Conservation (phyloP, 2,113 vertebrate species). For the Apteryx owenii region DNA sequence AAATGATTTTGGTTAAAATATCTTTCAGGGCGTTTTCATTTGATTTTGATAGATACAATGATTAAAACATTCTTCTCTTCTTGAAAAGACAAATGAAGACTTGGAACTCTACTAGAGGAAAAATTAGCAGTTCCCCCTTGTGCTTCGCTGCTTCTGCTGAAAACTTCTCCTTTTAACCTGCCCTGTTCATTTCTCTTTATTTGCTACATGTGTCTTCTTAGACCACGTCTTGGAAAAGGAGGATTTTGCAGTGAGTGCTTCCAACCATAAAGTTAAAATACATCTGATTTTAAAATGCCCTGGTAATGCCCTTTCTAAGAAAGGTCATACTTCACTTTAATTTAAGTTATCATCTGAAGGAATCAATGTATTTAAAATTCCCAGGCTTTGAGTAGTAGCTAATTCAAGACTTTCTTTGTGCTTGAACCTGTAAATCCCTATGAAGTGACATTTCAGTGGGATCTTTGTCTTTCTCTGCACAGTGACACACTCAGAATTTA, state of each 20-base stretch:
- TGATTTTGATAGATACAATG: neutral
- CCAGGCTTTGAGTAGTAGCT: neutral
- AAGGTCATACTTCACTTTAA: neutral
- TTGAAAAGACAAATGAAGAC: neutral
- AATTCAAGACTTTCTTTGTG: neutral
- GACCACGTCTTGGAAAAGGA: neutral
- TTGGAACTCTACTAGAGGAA: neutral
- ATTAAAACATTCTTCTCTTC: neutral
- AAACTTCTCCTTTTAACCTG: neutral
- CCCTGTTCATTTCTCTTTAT: neutral
- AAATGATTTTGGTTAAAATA: neutral
- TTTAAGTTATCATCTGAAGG: neutral
- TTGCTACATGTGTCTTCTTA: neutral
- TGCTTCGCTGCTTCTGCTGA: neutral
- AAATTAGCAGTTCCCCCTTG: neutral
- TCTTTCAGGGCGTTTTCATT: neutral
- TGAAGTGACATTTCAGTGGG: neutral
- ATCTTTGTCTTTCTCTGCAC: neutral
- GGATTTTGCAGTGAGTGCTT: neutral
- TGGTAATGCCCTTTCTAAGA: neutral
- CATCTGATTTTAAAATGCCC: neutral
- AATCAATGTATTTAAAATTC: conserved; percentile 24
- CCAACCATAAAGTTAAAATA: neutral
- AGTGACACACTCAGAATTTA: neutral
- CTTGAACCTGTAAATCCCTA: neutral